A percentile compares a stretch with the other conserved stretches of the same genome.
phyloP scores from a whole-genome alignment of 2,888 invertebrate species.

The Cosmia trapezina region DNA sequence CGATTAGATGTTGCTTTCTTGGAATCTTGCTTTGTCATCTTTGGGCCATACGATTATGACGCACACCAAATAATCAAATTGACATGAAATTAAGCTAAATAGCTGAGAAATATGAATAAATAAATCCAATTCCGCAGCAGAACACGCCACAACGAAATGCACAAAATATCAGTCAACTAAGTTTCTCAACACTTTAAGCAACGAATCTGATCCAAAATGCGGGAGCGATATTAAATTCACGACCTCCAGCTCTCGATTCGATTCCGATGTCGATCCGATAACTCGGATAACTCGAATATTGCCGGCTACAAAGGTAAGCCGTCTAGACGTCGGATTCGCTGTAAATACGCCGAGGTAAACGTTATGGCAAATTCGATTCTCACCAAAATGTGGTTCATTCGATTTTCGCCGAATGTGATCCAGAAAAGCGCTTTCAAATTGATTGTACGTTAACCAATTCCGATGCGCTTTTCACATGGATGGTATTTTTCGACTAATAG shows the following conservation, averaged over 20 bases:
- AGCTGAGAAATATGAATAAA: neutral
- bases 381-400: constrained; percentile 41
- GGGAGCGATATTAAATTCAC: constrained; percentile 36
- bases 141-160: neutral
- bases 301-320: constrained; percentile 57
- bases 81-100: neutral
- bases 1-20: neutral
- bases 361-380: constrained; percentile 55
- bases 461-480: constrained; percentile 4
- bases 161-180: constrained; percentile 3
- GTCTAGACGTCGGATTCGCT: constrained; percentile 47
- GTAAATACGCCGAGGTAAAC: constrained; percentile 53
- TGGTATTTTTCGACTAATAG: constrained; percentile 12
- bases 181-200: constrained; percentile 7
- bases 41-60: neutral
- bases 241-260: constrained; percentile 27
- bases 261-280: constrained; percentile 44
- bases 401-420: constrained; percentile 33
- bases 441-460: constrained; percentile 31
- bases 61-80: neutral
- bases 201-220: constrained; percentile 25
- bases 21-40: neutral
- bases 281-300: constrained; percentile 41
- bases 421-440: constrained; percentile 38
- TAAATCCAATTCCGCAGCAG: neutral